These are phyloP conservation scores for Etheostoma perlongum DNA, from an alignment of 2,797 vertebrate species.

Conservation along the genomic window DNA sequence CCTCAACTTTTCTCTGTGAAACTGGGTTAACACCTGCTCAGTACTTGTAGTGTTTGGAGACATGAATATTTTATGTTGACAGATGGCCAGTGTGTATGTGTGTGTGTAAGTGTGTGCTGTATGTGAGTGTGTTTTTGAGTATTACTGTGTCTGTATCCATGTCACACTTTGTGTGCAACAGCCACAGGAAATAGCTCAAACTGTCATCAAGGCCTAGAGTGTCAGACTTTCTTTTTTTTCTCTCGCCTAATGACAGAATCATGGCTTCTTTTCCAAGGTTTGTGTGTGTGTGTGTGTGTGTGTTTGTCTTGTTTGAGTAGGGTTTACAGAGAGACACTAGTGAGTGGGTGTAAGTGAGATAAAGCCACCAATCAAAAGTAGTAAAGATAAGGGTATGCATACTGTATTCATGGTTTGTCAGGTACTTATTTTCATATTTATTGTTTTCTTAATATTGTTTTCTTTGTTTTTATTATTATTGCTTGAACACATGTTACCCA, in stretches of 20 bases:
- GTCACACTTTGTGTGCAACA: conserved; percentile 41
- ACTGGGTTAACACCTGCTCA: conserved; percentile 42
- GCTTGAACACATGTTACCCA: neutral
- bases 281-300: conserved; percentile 16
- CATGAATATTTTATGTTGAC: conserved; percentile 72
- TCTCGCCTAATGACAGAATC: conserved; percentile 10
- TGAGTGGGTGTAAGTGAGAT: conserved; percentile 16
- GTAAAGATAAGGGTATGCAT: neutral
- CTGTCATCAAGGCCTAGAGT: conserved; percentile 13
- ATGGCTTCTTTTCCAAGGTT: conserved; percentile 40
- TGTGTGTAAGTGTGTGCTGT: conserved; percentile 21
- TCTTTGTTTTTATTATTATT: neutral
- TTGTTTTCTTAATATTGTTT: neutral
- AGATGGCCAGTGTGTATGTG: conserved; percentile 49
- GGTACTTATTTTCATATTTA: neutral
- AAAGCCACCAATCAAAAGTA: conserved; percentile 1
- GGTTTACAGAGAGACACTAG: neutral
- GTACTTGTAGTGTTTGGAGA: conserved; percentile 38
- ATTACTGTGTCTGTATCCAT: conserved; percentile 34
- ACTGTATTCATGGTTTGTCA: neutral
- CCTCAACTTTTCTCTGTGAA: conserved; percentile 35
- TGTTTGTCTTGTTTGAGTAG: neutral
- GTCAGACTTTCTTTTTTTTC: conserved; percentile 16
- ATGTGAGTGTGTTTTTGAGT: conserved; percentile 20
- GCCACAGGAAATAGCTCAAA: conserved; percentile 35